Evolutionary conservation across 2,797 vertebrate genomes (phyloP).

Genomic region (Xenops minutus): DNA sequence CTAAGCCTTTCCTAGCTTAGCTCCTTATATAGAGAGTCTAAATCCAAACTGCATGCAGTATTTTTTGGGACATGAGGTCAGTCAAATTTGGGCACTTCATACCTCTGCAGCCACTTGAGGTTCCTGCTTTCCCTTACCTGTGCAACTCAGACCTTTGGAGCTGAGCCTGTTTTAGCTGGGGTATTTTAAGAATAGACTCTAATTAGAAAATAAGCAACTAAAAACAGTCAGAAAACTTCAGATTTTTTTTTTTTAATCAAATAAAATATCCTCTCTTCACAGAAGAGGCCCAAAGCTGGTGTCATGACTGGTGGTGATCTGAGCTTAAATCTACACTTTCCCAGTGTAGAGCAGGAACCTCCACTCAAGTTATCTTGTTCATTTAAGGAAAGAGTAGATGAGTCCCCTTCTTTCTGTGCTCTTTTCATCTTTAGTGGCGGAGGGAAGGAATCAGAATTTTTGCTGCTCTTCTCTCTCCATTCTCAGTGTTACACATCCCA

Average conservation of each 20-base stretch:
- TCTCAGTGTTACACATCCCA: background rate
- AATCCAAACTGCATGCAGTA: background rate
- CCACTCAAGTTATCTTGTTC: background rate
- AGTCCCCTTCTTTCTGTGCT: background rate
- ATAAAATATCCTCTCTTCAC: background rate
- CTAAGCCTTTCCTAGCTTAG: background rate
- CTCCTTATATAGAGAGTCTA: background rate
- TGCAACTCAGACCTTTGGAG: background rate
- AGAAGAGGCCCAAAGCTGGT: background rate
- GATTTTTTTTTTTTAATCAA: background rate
- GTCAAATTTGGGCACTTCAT: background rate
- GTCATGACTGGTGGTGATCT: background rate
- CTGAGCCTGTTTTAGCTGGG: background rate
- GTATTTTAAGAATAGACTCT: background rate
- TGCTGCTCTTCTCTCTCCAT: background rate
- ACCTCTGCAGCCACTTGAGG: background rate
- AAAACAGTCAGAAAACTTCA: background rate
- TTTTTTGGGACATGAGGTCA: background rate
- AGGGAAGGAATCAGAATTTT: background rate
- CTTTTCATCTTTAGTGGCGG: background rate
- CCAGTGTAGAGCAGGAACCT: background rate
- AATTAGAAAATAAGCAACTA: background rate
- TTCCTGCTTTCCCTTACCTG: background rate
- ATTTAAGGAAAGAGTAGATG: background rate
- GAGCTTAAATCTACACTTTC: background rate